Evolutionary conservation across 2,888 invertebrate species (phyloP).

Genomic region (Tachina fera): DNA sequence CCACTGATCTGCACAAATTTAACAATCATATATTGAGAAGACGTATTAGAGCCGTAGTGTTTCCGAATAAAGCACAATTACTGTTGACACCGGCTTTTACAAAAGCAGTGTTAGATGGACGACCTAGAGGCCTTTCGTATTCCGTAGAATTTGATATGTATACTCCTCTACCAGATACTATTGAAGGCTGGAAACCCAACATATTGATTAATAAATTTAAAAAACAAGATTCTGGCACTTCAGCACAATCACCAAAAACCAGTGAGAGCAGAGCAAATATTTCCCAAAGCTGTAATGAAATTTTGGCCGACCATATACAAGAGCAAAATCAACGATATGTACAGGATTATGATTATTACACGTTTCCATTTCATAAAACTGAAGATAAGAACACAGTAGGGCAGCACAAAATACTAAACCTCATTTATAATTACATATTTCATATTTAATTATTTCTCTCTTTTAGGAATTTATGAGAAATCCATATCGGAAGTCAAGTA

Average conservation of each 20-base stretch:
- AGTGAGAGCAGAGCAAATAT: neutral
- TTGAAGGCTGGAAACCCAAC: conserved; percentile 77
- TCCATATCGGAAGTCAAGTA: neutral
- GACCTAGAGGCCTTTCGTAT: conserved; percentile 75
- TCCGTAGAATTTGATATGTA: conserved; percentile 77
- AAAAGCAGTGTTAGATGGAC: conserved; percentile 75
- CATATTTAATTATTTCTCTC: neutral
- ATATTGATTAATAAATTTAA: conserved; percentile 60
- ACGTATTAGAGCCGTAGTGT: conserved; percentile 74
- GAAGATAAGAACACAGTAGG: conserved; percentile 17
- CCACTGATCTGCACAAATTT: conserved; percentile 53
- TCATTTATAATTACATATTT: neutral
- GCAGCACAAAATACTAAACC: neutral
- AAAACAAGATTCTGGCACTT: neutral
- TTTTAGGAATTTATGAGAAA: conserved; percentile 7
- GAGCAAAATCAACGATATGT: neutral
- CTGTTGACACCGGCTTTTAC: conserved; percentile 75
- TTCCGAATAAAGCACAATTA: conserved; percentile 75
- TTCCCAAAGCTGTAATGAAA: neutral
- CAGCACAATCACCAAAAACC: neutral
- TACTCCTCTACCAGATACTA: conserved; percentile 76
- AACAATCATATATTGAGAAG: conserved; percentile 72
- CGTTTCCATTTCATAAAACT: conserved; percentile 32
- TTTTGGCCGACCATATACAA: neutral
- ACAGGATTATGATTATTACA: conserved; percentile 9